These are phyloP conservation scores for Adelosebastes latens DNA, from an alignment of 2,797 vertebrate genomes.

Conservation along the genomic window DNA sequence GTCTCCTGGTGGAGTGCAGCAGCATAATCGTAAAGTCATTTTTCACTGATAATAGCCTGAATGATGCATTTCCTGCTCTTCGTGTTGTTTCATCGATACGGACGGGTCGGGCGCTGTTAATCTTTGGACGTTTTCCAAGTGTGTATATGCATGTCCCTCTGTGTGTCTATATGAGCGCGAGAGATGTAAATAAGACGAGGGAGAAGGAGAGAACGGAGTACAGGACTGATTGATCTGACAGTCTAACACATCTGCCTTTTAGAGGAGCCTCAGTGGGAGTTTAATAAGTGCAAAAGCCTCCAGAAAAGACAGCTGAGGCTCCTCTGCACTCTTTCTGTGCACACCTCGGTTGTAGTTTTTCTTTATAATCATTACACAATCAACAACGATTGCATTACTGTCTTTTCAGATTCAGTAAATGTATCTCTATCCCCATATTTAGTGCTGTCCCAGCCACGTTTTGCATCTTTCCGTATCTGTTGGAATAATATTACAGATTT, in stretches of 20 bases:
- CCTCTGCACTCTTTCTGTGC: not conserved
- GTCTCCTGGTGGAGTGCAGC: slow-evolving; percentile 44
- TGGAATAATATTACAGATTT: slow-evolving; percentile 21
- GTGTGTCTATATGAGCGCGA: slow-evolving; percentile 13
- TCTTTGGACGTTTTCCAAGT: slow-evolving; percentile 38
- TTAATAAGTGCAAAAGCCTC: slow-evolving; percentile 37
- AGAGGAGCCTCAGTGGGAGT: slow-evolving; percentile 38
- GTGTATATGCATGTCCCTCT: not conserved
- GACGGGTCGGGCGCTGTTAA: slow-evolving; percentile 2
- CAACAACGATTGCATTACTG: not conserved
- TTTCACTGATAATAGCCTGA: slow-evolving; percentile 48
- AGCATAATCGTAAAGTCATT: slow-evolving; percentile 59
- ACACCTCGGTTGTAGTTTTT: not conserved
- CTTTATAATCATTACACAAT: not conserved
- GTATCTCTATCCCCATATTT: not conserved
- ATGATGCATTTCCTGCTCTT: slow-evolving; percentile 49
- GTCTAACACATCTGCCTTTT: slow-evolving; percentile 41
- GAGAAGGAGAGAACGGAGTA: slow-evolving; percentile 13
- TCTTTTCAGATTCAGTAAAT: not conserved
- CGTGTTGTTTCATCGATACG: slow-evolving; percentile 41
- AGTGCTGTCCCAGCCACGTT: not conserved
- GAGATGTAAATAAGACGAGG: not conserved
- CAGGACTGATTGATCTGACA: slow-evolving; percentile 57
- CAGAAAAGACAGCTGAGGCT: slow-evolving; percentile 24
- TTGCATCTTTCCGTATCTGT: not conserved